Conservation (phyloP, 1,140 invertebrate species). For the Pinna nobilis region DNA sequence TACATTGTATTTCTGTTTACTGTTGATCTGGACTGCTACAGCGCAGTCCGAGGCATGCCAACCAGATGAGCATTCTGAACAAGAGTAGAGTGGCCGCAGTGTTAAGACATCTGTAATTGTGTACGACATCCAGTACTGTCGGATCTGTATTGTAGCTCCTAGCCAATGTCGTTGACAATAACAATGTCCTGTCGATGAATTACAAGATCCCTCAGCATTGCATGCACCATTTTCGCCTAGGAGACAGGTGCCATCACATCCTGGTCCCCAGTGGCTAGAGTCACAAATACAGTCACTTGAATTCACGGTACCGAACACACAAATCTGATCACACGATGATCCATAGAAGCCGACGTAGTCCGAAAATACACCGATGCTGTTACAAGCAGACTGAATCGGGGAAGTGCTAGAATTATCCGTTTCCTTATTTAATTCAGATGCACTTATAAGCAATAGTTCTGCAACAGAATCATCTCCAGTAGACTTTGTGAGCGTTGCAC, state of each 20-base stretch:
- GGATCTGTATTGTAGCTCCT: constrained; percentile 8
- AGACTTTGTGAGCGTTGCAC: constrained; percentile 16
- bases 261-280: constrained; percentile 37
- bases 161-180: constrained; percentile 44
- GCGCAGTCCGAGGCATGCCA: constrained; percentile 46
- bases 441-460: constrained; percentile 17
- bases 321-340: constrained; percentile 23
- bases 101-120: background rate
- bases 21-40: constrained; percentile 7
- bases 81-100: constrained; percentile 28
- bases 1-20: background rate
- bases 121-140: constrained; percentile 27
- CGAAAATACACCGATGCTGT: constrained; percentile 5
- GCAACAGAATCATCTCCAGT: constrained; percentile 17
- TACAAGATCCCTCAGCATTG: constrained; percentile 43
- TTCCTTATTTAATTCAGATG: constrained; percentile 32
- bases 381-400: constrained; percentile 16
- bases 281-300: constrained; percentile 42
- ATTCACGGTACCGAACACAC: constrained; percentile 40
- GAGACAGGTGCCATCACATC: constrained; percentile 40
- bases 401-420: constrained; percentile 18
- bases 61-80: constrained; percentile 31
- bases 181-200: constrained; percentile 30
- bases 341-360: constrained; percentile 25
- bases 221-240: constrained; percentile 38